Evolutionary conservation across 2,888 invertebrate species (phyloP).

Genomic region (Cheilosia impressa): DNA sequence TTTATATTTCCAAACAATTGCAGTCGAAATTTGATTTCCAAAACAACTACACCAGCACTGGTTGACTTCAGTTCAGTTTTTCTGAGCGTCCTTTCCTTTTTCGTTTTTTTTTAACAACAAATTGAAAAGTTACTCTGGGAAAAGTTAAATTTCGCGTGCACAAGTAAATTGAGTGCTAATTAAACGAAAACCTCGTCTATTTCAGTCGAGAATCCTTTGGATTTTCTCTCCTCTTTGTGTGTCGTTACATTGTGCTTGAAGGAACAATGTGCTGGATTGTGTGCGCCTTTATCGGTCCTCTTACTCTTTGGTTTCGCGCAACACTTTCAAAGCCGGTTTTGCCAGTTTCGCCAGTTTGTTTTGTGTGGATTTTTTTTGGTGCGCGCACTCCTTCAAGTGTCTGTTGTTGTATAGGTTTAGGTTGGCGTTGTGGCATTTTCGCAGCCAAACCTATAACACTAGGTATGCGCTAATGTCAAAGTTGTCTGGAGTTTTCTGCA

Average conservation of each 20-base stretch:
- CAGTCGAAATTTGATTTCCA: background rate
- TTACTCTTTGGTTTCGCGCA: conserved; percentile 3
- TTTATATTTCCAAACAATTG: background rate
- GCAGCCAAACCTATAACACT: background rate
- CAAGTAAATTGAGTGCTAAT: conserved; percentile 59
- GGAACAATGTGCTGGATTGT: conserved; percentile 5
- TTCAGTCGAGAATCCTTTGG: conserved; percentile 14
- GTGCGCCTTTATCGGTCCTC: background rate
- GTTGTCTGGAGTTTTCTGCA: conserved; percentile 21
- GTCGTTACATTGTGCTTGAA: conserved; percentile 9
- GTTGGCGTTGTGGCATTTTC: conserved; percentile 8
- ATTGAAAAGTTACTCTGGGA: conserved; percentile 20
- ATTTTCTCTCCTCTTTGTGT: conserved; percentile 15
- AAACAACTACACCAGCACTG: background rate
- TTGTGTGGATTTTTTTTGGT: background rate
- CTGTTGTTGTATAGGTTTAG: background rate
- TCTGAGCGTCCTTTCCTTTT: background rate
- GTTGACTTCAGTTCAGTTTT: conserved; percentile 13
- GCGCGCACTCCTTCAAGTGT: conserved; percentile 1
- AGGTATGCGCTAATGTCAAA: conserved; percentile 28
- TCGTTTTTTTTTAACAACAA: conserved; percentile 2
- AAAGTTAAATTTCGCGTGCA: conserved; percentile 52
- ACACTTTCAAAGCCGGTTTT: conserved; percentile 8
- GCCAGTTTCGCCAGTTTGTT: background rate
- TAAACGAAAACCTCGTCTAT: conserved; percentile 43